Base-by-base conservation (phyloP, 1,140 invertebrate species). In the Eumaeus atala region DNA sequence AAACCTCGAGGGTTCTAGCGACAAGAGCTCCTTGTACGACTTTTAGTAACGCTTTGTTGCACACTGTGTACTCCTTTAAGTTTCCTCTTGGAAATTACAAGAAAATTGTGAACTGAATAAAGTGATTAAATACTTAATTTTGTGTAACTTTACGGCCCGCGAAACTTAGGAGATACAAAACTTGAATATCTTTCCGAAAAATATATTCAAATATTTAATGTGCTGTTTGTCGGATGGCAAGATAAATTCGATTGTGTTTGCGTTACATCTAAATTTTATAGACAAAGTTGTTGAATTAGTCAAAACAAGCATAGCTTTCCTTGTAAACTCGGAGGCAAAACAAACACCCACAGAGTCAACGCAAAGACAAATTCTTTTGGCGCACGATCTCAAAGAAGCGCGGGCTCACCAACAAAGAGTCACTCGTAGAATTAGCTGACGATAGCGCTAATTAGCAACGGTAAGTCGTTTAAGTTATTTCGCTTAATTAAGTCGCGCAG, bases 301-400 rank as follows among this genome's bases (percentile, higher is more conserved):
- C 67, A 47, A 65, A 66, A 57, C 60, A 51, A 68, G 59, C 66
- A 52, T 61, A 56, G 60, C 58, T 55, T 66, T 83, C 76, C 73
- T 72, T 61, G 60, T 61, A 67, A 66, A 63, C 64, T 61, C 61
- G 54, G 59, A 59, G 64, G 60, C 74, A 73, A 78, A 78, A 85
- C 77, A 85, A 84, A 84, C 79, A 81, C 70, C 68, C 77, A 70
- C 72, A 76, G 83, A 82, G 78, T 80, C 71, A 73, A 70, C 59
- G 70, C 74, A 83, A 86, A 84, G 83, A 83, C 76, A 84, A 86
- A 83, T 84, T 84, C 83, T 86, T 85, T 84, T 71, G 72, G 67
- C 66, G 74, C 72, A 68, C 66, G 56, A 44, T 74, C 75, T 84
- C 79, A 84, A 86, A 86, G 80, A 84, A 83, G 69, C 66, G 66